These are phyloP conservation scores for Goniozus legneri DNA, from an alignment of 1,140 invertebrate species.

Conservation along the genomic window DNA sequence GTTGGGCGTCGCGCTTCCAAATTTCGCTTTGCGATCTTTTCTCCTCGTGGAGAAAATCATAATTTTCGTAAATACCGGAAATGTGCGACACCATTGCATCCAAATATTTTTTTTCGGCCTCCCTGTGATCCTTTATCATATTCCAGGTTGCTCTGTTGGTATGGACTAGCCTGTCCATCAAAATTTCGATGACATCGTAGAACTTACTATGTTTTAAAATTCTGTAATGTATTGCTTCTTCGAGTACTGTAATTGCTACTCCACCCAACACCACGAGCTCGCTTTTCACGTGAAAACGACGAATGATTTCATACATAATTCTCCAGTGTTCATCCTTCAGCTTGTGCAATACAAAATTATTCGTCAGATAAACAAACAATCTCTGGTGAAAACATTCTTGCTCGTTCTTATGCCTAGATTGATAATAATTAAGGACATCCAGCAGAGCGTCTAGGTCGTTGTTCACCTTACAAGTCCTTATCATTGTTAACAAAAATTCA, in stretches of 20 bases:
- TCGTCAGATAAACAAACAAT: conserved; percentile 13
- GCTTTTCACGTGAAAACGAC: conserved; percentile 16
- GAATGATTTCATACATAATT: conserved; percentile 23
- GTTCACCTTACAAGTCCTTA: conserved; percentile 38
- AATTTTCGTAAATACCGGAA: no score
- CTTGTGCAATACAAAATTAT: conserved; percentile 14
- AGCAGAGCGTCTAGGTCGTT: conserved; percentile 26
- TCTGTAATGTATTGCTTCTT: conserved; percentile 19
- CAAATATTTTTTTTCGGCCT: conserved; percentile 28
- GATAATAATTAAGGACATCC: conserved; percentile 26
- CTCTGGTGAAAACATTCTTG: conserved; percentile 5
- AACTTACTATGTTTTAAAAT: conserved; percentile 15
- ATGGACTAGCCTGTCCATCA: not conserved
- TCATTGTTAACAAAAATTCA: conserved; percentile 22
- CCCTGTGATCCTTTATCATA: conserved; percentile 17
- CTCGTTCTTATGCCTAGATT: conserved; percentile 34
- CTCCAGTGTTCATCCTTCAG: conserved; percentile 15
- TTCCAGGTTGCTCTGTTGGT: conserved; percentile 3
- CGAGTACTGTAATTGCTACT: conserved; percentile 4
- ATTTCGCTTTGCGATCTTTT: no score
- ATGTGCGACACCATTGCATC: no score
- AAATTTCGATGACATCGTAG: conserved; percentile 11
- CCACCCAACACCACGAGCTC: rapidly evolving
- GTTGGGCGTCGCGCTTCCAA: no score
- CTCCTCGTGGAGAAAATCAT: no score